Evolutionary conservation across 2,113 vertebrate genomes (phyloP).

Genomic region (Onychostoma macrolepis): DNA sequence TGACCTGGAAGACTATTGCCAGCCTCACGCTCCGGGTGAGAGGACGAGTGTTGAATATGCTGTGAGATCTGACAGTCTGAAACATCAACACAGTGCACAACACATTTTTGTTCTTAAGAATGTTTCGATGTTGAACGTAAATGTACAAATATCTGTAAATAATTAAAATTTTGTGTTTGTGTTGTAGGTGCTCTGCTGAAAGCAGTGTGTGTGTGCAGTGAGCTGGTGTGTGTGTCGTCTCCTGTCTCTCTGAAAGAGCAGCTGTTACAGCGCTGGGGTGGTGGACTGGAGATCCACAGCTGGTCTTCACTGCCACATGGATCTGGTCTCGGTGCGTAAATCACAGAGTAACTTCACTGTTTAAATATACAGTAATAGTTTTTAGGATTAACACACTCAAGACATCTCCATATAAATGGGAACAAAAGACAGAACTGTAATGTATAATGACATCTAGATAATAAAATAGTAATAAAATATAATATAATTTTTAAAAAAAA

Average conservation of each 20-base stretch:
- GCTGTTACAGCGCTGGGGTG: constrained; percentile 79
- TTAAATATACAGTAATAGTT: not conserved
- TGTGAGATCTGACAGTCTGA: not conserved
- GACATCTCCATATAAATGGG: not conserved
- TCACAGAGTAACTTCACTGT: not conserved
- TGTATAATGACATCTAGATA: not conserved
- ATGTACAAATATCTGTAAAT: not conserved
- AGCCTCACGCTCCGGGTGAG: constrained; percentile 90
- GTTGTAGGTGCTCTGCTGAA: constrained; percentile 92
- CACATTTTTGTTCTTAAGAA: not conserved
- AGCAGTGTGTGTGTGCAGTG: constrained; percentile 88
- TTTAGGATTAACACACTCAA: not conserved
- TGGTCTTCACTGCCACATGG: constrained; percentile 93
- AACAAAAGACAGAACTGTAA: not conserved
- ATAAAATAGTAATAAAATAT: too few species aligned
- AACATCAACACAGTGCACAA: not conserved
- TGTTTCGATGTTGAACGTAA: not conserved
- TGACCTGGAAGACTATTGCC: constrained; percentile 86
- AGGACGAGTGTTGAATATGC: not conserved
- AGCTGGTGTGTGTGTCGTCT: constrained; percentile 78
- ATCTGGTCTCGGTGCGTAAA: constrained; percentile 87
- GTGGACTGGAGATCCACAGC: constrained; percentile 90
- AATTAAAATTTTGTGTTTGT: constrained; percentile 15
- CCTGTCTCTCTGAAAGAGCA: constrained; percentile 78
- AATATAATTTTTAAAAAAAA: too few species aligned